phyloP scores from a whole-genome alignment of 2,888 invertebrate genomes.

The Idaea biselata region DNA sequence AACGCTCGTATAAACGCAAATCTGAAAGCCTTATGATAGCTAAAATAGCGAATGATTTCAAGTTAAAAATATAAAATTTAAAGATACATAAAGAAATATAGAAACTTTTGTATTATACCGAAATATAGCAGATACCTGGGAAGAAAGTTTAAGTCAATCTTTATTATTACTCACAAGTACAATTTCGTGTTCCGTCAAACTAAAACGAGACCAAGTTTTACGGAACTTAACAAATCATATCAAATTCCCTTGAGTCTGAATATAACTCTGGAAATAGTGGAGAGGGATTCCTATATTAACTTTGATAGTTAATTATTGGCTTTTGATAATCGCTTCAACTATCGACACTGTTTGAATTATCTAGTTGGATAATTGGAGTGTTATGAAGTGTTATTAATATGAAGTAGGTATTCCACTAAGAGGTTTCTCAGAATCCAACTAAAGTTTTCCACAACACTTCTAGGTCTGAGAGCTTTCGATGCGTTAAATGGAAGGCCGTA shows the following conservation, averaged over 20 bases:
- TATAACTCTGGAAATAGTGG: slow-evolving; percentile 58
- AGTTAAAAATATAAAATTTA: too few species aligned
- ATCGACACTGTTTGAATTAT: slow-evolving; percentile 60
- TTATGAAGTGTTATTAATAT: slow-evolving; percentile 7
- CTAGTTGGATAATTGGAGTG: slow-evolving; percentile 30
- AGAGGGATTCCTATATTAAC: slow-evolving; percentile 61
- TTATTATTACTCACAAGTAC: slow-evolving; percentile 2
- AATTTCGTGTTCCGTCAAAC: slow-evolving; percentile 28
- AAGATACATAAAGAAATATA: neutral
- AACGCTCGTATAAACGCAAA: too few species aligned
- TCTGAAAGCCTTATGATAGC: too few species aligned
- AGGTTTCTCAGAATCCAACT: neutral
- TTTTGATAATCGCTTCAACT: slow-evolving; percentile 61
- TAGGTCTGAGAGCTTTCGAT: slow-evolving; percentile 1
- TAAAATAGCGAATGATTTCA: too few species aligned
- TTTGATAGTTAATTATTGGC: slow-evolving; percentile 79
- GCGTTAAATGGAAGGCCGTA: neutral
- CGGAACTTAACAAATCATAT: slow-evolving; percentile 53
- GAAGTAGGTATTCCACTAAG: neutral
- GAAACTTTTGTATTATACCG: neutral
- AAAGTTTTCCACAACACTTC: slow-evolving; percentile 6
- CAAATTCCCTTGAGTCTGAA: slow-evolving; percentile 50
- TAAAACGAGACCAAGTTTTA: slow-evolving; percentile 44
- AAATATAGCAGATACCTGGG: neutral
- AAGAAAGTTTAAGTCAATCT: neutral